Conservation (phyloP, 2,888 invertebrate genomes). For the Yponomeuta plumbellus region DNA sequence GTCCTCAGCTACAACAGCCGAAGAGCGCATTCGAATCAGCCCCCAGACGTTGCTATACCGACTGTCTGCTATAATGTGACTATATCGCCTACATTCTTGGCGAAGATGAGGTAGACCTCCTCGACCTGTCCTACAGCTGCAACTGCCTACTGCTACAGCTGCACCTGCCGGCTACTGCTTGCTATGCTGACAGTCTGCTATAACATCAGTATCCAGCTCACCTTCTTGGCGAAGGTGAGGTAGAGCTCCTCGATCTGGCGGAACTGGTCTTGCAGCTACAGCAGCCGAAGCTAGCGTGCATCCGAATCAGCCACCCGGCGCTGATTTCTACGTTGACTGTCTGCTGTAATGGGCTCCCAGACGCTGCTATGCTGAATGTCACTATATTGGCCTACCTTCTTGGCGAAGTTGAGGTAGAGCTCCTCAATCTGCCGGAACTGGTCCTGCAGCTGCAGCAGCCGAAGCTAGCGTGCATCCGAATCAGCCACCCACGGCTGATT, state of each 20-base stretch:
- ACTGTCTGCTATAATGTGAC: too few species aligned
- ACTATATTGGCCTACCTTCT: too few species aligned
- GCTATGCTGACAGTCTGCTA: too few species aligned
- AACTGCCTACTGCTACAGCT: conserved; percentile 94
- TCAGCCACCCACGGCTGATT: conserved; percentile 94
- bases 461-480: conserved; percentile 94
- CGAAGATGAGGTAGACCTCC: conserved; percentile 98
- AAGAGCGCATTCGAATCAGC: conserved; percentile 95
- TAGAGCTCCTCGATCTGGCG: conserved; percentile 99
- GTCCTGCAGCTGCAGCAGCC: conserved; percentile 96
- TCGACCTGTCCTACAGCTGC: conserved; percentile 98
- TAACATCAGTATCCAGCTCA: too few species aligned
- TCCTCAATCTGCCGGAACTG: conserved; percentile 99
- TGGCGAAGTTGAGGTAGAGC: conserved; percentile 98
- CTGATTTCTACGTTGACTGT: too few species aligned
- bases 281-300: conserved; percentile 95
- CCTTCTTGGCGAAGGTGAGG: conserved; percentile 98
- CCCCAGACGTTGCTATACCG: too few species aligned
- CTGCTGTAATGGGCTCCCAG: conserved; percentile 96
- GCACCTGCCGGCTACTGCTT: too few species aligned
- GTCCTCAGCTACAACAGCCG: conserved; percentile 95
- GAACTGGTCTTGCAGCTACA: conserved; percentile 99
- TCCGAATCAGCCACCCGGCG: conserved; percentile 93
- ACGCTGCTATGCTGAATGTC: conserved; percentile 98
- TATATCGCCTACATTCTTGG: conserved; percentile 91